phyloP scores from a whole-genome alignment of 2,797 vertebrate genomes.

The Pseudochirops corinnae region DNA sequence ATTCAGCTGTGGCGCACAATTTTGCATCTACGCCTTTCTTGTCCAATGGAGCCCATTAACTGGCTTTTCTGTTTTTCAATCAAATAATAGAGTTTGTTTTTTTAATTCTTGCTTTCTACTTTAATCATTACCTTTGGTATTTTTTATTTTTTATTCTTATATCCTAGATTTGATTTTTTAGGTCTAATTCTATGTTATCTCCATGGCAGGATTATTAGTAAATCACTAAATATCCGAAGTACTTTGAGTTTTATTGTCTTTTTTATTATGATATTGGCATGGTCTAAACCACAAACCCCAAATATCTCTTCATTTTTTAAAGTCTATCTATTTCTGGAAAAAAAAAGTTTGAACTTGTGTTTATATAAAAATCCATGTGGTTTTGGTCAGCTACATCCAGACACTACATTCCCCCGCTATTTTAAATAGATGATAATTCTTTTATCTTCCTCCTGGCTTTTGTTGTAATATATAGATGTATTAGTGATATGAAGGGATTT shows the following conservation, averaged over 20 bases:
- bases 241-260: not conserved
- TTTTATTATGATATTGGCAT: not conserved
- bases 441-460: not conserved
- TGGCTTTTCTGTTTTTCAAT: not conserved
- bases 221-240: not conserved
- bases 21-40: not conserved
- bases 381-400: not conserved
- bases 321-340: not conserved
- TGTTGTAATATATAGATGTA: not conserved
- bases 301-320: not conserved
- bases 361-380: not conserved
- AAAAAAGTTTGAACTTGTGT: not conserved
- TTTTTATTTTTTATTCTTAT: not conserved
- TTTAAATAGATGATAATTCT: conserved; percentile 3
- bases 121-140: not conserved
- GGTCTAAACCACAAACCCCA: not conserved
- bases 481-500: not conserved
- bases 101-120: not conserved
- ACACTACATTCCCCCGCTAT: not conserved
- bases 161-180: not conserved
- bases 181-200: not conserved
- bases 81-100: not conserved
- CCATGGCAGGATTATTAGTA: not conserved
- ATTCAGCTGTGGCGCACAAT: not conserved
- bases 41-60: not conserved